A percentile compares a stretch with the other conserved stretches of the same genome.
Conservation (phyloP, 1,140 invertebrate species). For the Cardiocondyla obscurior region DNA sequence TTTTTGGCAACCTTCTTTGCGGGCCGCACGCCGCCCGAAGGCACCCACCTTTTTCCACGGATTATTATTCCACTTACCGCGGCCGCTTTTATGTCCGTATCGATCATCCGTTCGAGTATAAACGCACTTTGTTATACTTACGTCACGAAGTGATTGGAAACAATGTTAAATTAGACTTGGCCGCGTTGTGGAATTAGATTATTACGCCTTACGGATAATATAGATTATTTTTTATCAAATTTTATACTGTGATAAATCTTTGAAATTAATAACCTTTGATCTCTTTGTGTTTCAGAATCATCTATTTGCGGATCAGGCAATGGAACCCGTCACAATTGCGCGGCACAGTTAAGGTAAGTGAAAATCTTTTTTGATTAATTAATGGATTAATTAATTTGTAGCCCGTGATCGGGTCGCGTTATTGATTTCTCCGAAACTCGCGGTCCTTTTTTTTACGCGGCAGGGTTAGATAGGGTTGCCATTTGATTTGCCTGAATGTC, state of each 20-base stretch:
- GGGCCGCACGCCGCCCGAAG: background rate
- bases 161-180: background rate
- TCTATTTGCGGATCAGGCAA: slow-evolving; percentile 37
- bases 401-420: background rate
- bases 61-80: slow-evolving; percentile 5
- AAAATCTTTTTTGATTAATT: background rate
- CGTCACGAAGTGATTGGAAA: background rate
- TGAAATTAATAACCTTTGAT: background rate
- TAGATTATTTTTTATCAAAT: background rate
- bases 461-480: background rate
- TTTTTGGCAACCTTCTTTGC: slow-evolving; percentile 19
- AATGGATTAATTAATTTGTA: background rate
- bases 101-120: background rate
- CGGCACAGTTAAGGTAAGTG: slow-evolving; percentile 75
- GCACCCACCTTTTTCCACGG: background rate
- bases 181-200: background rate
- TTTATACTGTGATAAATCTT: background rate
- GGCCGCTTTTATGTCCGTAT: background rate
- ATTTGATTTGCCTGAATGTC: background rate
- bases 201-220: background rate
- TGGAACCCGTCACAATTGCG: slow-evolving; percentile 68
- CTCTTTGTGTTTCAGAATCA: slow-evolving; percentile 58
- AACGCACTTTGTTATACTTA: background rate
- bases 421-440: background rate
- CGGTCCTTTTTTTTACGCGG: background rate